Percentiles rank a stretch among this genome's conserved stretches.
Evolutionary conservation across 2,888 invertebrate genomes (phyloP).

Genomic region (Zelleria hepariella): DNA sequence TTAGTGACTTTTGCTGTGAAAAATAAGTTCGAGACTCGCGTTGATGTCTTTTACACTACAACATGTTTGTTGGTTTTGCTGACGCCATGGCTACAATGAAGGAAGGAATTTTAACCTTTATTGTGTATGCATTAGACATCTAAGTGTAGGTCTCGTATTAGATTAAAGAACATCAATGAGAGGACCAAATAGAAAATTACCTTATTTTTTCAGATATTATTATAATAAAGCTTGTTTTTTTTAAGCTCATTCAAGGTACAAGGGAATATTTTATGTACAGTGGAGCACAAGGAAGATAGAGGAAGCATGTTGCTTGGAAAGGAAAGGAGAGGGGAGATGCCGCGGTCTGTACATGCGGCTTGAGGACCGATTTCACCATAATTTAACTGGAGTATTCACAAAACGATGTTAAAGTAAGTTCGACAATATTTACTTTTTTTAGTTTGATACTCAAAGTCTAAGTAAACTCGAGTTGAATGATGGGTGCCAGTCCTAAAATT

Average conservation of each 20-base stretch:
- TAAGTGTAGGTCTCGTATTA: too few relatives aligned
- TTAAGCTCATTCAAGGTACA: too few relatives aligned
- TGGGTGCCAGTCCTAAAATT: neutral
- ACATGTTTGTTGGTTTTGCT: neutral
- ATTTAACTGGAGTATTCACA: neutral
- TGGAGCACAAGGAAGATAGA: too few relatives aligned
- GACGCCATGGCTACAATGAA: too few relatives aligned
- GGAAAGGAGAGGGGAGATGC: conserved; percentile 12
- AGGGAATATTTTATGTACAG: too few relatives aligned
- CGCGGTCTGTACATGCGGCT: conserved; percentile 51
- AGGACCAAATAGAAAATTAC: too few relatives aligned
- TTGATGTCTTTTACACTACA: neutral
- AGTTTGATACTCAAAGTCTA: neutral
- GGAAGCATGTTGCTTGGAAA: too few relatives aligned
- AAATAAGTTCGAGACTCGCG: neutral
- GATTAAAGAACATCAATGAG: too few relatives aligned
- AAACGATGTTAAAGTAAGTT: neutral
- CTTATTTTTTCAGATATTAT: too few relatives aligned
- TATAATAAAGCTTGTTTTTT: too few relatives aligned
- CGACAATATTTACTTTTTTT: neutral
- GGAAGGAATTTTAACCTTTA: neutral
- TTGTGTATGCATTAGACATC: too few relatives aligned
- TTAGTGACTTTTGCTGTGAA: too few relatives aligned
- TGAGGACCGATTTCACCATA: neutral
- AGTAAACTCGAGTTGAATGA: neutral